Percentiles rank a stretch among this genome's conserved stretches.
These are phyloP conservation scores for Dynastes tityus DNA, from an alignment of 2,888 invertebrate species.

Conservation along the genomic window DNA sequence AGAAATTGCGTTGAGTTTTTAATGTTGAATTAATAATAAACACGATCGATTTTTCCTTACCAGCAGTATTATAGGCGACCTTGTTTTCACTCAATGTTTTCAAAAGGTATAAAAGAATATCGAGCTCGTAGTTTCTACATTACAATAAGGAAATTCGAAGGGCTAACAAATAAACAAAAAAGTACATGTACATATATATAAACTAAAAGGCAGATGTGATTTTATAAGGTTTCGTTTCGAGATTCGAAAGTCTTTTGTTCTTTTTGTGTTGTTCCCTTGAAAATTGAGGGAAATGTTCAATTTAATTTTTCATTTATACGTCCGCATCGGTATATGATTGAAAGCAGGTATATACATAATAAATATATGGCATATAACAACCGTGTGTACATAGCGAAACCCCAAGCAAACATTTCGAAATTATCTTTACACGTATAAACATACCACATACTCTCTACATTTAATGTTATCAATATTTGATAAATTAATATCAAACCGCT, in stretches of 20 bases:
- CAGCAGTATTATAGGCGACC: neutral
- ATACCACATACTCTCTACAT: neutral
- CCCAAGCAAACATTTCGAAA: neutral
- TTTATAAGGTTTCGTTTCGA: neutral
- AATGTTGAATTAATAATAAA: conserved; percentile 12
- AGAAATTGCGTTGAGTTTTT: neutral
- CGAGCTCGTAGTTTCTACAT: neutral
- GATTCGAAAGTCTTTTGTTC: neutral
- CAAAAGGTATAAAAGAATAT: neutral
- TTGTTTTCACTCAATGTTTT: conserved; percentile 8
- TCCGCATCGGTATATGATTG: neutral
- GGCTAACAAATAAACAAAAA: neutral
- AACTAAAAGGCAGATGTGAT: neutral
- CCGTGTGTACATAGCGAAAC: neutral
- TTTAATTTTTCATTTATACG: neutral
- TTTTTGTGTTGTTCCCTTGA: neutral
- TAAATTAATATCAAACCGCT: neutral
- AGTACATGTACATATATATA: neutral
- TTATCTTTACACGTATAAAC: neutral
- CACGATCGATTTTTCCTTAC: conserved; percentile 1
- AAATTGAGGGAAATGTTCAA: neutral
- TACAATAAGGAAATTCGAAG: neutral
- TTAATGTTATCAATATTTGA: neutral
- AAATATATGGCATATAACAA: no score
- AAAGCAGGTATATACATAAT: no score